Evolutionary conservation across 2,797 vertebrate species (phyloP).

Genomic region (Centropyge bicolor): DNA sequence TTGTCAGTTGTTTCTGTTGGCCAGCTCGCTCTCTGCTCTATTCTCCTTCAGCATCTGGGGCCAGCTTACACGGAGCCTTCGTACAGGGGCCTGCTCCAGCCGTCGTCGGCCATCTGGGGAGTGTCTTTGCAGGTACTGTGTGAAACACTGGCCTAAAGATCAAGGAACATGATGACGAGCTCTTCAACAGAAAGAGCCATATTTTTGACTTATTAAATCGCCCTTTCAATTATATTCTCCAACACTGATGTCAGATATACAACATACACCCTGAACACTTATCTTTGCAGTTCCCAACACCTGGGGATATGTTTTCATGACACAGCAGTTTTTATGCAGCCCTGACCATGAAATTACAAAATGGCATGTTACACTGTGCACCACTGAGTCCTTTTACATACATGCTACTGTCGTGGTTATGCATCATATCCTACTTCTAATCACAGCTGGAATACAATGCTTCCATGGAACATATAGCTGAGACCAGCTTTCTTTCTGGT

Average conservation of each 20-base stretch:
- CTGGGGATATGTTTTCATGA: constrained; percentile 29
- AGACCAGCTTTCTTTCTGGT: constrained; percentile 4
- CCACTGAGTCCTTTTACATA: constrained; percentile 25
- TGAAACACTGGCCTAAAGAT: constrained; percentile 2
- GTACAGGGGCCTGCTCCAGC: constrained; percentile 36
- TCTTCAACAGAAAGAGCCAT: not conserved
- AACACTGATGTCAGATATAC: not conserved
- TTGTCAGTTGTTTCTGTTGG: constrained; percentile 60
- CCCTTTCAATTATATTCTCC: not conserved
- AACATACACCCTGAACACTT: not conserved
- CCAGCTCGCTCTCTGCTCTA: constrained; percentile 24
- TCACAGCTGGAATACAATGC: constrained; percentile 22
- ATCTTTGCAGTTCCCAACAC: constrained; percentile 16
- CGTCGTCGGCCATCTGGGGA: constrained; percentile 17
- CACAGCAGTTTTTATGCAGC: constrained; percentile 22
- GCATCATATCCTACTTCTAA: constrained; percentile 40
- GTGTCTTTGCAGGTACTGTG: constrained; percentile 20
- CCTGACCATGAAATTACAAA: constrained; percentile 39
- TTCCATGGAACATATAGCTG: constrained; percentile 8
- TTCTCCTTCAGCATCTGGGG: constrained; percentile 50
- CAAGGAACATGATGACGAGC: not conserved
- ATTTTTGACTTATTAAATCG: not conserved
- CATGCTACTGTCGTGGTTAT: constrained; percentile 21
- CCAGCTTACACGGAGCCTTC: constrained; percentile 29
- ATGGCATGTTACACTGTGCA: constrained; percentile 2